These are phyloP conservation scores for Rhinatrema bivittatum DNA, from an alignment of 2,797 vertebrate species.

Conservation along the genomic window DNA sequence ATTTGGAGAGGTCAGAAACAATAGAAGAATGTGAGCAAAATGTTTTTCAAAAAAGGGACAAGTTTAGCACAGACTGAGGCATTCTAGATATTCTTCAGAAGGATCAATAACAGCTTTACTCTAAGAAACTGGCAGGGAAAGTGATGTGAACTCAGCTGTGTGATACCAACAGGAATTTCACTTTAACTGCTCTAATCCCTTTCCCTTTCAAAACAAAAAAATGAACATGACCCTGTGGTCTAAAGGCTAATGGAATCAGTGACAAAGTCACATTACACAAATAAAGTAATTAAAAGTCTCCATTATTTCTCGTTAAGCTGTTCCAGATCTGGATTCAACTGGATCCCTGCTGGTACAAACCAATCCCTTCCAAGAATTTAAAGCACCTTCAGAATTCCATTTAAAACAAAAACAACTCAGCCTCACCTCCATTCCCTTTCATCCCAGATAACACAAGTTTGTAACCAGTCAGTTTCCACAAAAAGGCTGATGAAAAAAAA, in stretches of 20 bases:
- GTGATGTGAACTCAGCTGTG: no score
- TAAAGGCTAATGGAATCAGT: slow-evolving; percentile 40
- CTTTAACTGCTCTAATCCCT: slow-evolving; percentile 37
- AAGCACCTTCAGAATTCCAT: slow-evolving; percentile 36
- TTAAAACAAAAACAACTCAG: slow-evolving; percentile 46
- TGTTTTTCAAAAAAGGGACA: no score
- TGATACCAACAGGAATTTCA: no score
- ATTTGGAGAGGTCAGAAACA: no score
- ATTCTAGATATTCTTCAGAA: no score
- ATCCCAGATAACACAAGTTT: no score
- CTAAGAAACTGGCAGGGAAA: no score
- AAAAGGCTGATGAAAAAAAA: no score
- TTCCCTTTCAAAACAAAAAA: slow-evolving; percentile 32
- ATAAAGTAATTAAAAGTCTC: slow-evolving; percentile 51
- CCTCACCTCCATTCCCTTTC: slow-evolving; percentile 21
- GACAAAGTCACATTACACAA: slow-evolving; percentile 52
- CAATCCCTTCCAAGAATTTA: slow-evolving; percentile 52
- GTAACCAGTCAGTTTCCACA: no score
- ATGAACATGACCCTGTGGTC: slow-evolving; percentile 33
- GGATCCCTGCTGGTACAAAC: slow-evolving; percentile 48
- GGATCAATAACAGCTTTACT: no score
- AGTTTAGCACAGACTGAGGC: no score
- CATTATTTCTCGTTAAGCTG: slow-evolving; percentile 35
- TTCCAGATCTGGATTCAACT: slow-evolving; percentile 46
- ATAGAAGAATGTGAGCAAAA: no score